Conservation (phyloP, 2,113 vertebrate genomes). For the Scomber scombrus region DNA sequence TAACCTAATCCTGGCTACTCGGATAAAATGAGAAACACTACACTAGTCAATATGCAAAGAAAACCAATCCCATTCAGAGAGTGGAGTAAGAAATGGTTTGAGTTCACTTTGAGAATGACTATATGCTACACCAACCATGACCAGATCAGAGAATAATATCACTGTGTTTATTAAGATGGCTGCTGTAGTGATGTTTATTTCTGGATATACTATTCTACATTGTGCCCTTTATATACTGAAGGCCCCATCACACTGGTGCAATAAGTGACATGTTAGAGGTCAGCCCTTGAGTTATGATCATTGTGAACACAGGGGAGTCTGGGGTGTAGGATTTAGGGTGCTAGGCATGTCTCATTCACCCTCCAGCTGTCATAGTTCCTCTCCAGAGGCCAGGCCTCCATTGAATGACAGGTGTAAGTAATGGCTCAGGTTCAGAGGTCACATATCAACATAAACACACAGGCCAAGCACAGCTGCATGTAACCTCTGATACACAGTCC, state of each 20-base stretch:
- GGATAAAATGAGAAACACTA: slow-evolving; percentile 29
- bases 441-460: slow-evolving; percentile 66
- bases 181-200: slow-evolving; percentile 9
- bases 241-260: slow-evolving; percentile 50
- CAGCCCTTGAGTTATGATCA: slow-evolving; percentile 80
- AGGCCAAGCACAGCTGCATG: slow-evolving; percentile 76
- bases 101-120: slow-evolving; percentile 7
- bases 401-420: slow-evolving; percentile 84
- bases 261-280: slow-evolving; percentile 70
- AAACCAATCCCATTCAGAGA: slow-evolving; percentile 20
- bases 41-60: slow-evolving; percentile 20
- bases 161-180: neutral
- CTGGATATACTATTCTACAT: slow-evolving; percentile 36
- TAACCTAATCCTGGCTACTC: slow-evolving; percentile 31
- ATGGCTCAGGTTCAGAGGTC: slow-evolving; percentile 76
- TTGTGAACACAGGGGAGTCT: slow-evolving; percentile 60
- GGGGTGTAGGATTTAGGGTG: slow-evolving; percentile 67
- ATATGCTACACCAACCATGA: neutral
- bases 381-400: slow-evolving; percentile 52
- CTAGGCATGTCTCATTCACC: slow-evolving; percentile 73
- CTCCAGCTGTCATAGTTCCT: slow-evolving; percentile 78
- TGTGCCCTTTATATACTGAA: slow-evolving; percentile 15
- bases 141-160: neutral
- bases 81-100: slow-evolving; percentile 1
- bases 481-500: slow-evolving; percentile 44